phyloP scores from a whole-genome alignment of 2,797 vertebrate species.

The Tenualosa ilisha region DNA sequence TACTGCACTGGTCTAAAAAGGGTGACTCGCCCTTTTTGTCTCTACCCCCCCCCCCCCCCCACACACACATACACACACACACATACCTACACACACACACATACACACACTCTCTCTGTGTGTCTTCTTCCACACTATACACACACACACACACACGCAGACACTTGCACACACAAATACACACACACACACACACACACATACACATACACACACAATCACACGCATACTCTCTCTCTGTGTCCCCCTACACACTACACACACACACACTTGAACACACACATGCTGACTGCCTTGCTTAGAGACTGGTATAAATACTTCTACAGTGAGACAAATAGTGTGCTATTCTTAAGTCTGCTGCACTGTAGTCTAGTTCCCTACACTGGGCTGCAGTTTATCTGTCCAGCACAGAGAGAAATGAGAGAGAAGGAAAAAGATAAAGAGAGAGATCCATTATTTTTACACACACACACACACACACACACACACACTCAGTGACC shows the following conservation, averaged over 20 bases:
- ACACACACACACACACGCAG: neutral
- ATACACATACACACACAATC: neutral
- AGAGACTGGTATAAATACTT: slow-evolving; percentile 10
- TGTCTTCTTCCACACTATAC: too few species aligned
- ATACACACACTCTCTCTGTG: neutral
- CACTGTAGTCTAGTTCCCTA: neutral
- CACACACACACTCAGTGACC: neutral
- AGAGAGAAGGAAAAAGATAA: neutral
- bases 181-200: neutral
- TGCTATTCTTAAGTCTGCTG: slow-evolving; percentile 8
- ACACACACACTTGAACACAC: neutral
- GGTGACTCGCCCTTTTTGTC: neutral
- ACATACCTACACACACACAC: slow-evolving; percentile 5
- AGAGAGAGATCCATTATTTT: slow-evolving; percentile 12
- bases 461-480: neutral
- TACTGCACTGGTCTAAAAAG: neutral
- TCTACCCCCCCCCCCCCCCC: neutral
- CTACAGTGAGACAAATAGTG: slow-evolving; percentile 3
- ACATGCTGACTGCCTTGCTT: neutral
- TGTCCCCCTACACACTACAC: neutral
- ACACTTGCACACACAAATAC: neutral
- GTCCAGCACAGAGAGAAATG: neutral
- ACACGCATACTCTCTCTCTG: neutral
- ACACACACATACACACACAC: neutral
- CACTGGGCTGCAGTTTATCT: neutral